phyloP scores from a whole-genome alignment of 2,113 vertebrate genomes.

The Amphilophus citrinellus region DNA sequence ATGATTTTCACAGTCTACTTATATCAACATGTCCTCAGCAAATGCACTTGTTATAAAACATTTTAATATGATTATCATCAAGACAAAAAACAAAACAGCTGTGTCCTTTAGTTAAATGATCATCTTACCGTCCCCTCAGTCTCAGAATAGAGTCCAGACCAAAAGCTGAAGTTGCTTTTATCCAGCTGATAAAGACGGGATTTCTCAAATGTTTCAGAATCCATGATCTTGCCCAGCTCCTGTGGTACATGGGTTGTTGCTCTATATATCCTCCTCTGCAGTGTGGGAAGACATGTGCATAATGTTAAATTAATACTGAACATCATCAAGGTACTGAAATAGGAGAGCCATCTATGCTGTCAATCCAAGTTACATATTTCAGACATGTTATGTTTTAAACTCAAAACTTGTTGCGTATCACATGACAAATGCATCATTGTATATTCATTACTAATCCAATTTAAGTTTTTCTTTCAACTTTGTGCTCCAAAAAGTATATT shows the following conservation, averaged over 20 bases:
- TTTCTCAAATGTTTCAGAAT: constrained; percentile 96
- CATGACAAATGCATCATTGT: neutral
- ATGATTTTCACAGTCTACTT: neutral
- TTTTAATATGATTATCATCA: neutral
- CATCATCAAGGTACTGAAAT: neutral
- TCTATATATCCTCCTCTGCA: constrained; percentile 90
- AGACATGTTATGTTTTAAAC: neutral
- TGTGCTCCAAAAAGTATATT: neutral
- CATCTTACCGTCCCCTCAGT: constrained; percentile 92
- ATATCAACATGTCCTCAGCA: neutral
- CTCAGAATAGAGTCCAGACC: constrained; percentile 98
- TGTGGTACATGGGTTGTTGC: constrained; percentile 89
- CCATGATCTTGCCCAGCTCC: constrained; percentile 96
- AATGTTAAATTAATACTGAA: neutral
- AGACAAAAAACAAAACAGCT: too few relatives aligned
- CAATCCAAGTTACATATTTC: neutral
- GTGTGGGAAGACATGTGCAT: neutral
- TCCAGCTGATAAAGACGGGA: constrained; percentile 97
- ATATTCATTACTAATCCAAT: neutral
- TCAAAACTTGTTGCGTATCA: neutral
- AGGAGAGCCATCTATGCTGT: neutral
- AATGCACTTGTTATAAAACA: neutral
- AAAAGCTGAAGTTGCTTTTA: constrained; percentile 99
- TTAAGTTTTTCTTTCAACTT: neutral
- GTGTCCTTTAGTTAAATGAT: neutral